Percentiles rank a stretch among this genome's conserved stretches.
These are phyloP conservation scores for Enoplolaimus lenunculus DNA, from an alignment of 2,888 invertebrate genomes.

Conservation along the genomic window DNA sequence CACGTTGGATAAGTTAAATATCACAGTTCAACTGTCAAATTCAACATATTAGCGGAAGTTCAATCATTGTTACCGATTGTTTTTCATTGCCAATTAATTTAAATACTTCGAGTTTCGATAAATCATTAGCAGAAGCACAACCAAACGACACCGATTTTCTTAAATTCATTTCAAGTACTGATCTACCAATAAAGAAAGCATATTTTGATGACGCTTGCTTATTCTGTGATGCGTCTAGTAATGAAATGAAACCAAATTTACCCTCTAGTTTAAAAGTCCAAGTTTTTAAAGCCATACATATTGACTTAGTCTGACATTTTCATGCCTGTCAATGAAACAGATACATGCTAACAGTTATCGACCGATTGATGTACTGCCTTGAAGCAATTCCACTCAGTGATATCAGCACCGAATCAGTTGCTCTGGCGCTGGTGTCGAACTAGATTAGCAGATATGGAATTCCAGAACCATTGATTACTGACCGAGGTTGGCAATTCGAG, in stretches of 20 bases:
- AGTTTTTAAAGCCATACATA: neutral
- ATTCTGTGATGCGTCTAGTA: too few species aligned
- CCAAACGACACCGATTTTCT: too few species aligned
- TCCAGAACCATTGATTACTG: neutral
- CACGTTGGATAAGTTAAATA: neutral
- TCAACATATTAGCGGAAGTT: neutral
- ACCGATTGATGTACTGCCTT: neutral
- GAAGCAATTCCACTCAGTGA: neutral
- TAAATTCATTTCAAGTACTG: too few species aligned
- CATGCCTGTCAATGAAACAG: neutral
- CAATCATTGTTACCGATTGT: too few species aligned
- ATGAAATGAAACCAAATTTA: neutral
- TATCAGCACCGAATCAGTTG: neutral
- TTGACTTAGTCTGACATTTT: neutral
- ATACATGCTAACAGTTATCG: neutral
- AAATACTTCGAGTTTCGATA: too few species aligned
- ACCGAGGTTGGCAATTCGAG: neutral
- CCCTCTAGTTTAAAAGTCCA: neutral
- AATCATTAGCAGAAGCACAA: too few species aligned
- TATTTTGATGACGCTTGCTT: too few species aligned
- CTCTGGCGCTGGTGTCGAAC: neutral
- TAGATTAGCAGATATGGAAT: neutral
- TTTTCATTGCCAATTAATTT: too few species aligned
- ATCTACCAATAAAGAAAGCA: too few species aligned
- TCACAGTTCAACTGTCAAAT: neutral